Conservation (phyloP, 2,797 vertebrate genomes). For the Cheirogaleus major region DNA sequence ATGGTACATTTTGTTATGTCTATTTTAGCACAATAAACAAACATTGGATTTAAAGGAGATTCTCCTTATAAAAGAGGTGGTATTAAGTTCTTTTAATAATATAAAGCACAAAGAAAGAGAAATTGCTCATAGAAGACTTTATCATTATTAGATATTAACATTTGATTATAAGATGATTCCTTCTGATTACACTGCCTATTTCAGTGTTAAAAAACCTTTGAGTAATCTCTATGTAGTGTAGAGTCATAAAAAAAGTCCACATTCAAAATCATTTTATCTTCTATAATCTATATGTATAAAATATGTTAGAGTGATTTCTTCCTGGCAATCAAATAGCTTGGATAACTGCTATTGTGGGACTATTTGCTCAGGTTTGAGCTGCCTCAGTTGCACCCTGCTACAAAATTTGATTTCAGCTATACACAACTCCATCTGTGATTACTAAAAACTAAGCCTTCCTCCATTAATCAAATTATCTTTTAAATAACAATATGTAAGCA, state of each 20-base stretch:
- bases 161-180: neutral
- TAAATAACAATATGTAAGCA: neutral
- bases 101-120: neutral
- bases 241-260: neutral
- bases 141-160: constrained; percentile 4
- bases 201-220: neutral
- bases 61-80: neutral
- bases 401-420: neutral
- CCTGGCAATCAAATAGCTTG: neutral
- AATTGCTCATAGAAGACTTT: neutral
- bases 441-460: neutral
- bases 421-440: neutral
- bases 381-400: neutral
- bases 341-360: fast-evolving
- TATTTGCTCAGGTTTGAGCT: neutral
- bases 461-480: constrained; percentile 12
- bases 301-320: neutral
- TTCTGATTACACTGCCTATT: neutral
- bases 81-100: constrained; percentile 37
- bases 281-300: neutral
- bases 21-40: constrained; percentile 39
- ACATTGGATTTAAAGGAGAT: neutral
- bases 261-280: neutral
- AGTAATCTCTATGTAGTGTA: neutral
- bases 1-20: neutral